Base-by-base conservation (phyloP, 2,797 vertebrate species). In the Saxicola maurus region DNA sequence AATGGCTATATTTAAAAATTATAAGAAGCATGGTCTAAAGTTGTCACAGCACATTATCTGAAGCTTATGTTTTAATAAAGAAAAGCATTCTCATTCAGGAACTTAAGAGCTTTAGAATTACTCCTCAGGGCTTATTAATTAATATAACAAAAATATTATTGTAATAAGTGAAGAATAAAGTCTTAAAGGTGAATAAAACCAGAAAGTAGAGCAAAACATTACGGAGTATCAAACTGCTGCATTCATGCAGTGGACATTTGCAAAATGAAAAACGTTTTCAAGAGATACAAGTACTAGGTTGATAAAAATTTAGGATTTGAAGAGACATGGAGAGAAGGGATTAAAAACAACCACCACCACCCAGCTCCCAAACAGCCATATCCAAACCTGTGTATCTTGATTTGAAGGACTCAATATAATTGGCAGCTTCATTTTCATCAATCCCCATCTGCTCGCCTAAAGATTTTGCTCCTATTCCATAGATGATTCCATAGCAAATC, bases 401-500 rank as follows among this genome's bases (percentile, higher is more conserved):
- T 95, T 99, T 99, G 97, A 99, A 99, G 66, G 98, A 98, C 60
- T 99, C 98, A 28, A 99, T 99, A 92, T 99, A 99, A 94, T 93
- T 97, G 74, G 98, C 98, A 17, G 99, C 99, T 59, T 99, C 98
- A 3, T 98, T 97, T 96, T 99, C 98, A 65, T 98, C 98, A 90
- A 99, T 97, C 61, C 97, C 98, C 99, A 99, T 99, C 95, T 99
- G 99, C 89, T 99, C 98, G n/a, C 98, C 98, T 86, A 99, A 96
- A 91, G 98, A 98, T 90, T 98, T 99, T 52, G 99, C 98, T 95
- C 99, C 99, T 97, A 99, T 99, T 84, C 99, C 99, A 49, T 99
- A 99, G 94, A 99, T 98, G 82, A 99, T 99, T 91, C 99, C 99
- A 82, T 99, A 99, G 96, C 99, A 99, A 95, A 99, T 99, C 99